Percentiles rank a stretch among this genome's conserved stretches.
Evolutionary conservation across 2,888 invertebrate species (phyloP).

Genomic region (Drosophila meridionalis): DNA sequence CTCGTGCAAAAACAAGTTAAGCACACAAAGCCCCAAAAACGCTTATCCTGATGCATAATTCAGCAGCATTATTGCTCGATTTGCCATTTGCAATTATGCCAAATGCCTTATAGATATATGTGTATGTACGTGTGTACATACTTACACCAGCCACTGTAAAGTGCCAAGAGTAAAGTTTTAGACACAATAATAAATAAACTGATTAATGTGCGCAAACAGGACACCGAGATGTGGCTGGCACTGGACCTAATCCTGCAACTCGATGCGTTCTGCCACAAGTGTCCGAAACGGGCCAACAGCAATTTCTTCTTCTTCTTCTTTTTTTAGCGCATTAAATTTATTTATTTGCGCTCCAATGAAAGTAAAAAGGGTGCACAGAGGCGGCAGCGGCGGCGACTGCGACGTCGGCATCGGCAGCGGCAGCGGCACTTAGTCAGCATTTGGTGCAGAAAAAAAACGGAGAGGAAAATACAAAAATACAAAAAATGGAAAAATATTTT

Average conservation of each 20-base stretch:
- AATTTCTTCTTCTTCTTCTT: conserved; percentile 16
- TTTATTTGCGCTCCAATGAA: conserved; percentile 62
- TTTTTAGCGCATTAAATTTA: conserved; percentile 57
- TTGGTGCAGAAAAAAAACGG: conserved; percentile 53
- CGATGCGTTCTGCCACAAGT: conserved; percentile 37
- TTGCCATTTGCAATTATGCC: not conserved
- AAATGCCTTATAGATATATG: not conserved
- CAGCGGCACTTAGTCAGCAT: conserved; percentile 71
- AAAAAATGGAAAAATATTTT: conserved; percentile 51
- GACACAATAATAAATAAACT: conserved; percentile 59
- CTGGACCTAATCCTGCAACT: too few relatives aligned
- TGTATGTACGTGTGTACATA: not conserved
- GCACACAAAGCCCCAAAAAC: conserved; percentile 1
- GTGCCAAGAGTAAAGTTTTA: conserved; percentile 46
- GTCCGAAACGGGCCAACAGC: conserved; percentile 29
- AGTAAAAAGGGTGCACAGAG: conserved; percentile 56
- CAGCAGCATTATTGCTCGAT: not conserved
- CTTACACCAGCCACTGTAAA: not conserved
- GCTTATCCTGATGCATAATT: conserved; percentile 2
- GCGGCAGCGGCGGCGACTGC: conserved; percentile 18
- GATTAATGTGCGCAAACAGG: conserved; percentile 61
- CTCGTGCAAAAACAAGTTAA: not conserved
- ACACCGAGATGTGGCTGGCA: not conserved
- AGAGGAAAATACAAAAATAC: not conserved
- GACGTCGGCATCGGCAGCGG: conserved; percentile 35